Evolutionary conservation across 2,113 vertebrate genomes (phyloP), one percentile per base, ranked within the genome.

Genomic region (Echinops telfairi): DNA sequence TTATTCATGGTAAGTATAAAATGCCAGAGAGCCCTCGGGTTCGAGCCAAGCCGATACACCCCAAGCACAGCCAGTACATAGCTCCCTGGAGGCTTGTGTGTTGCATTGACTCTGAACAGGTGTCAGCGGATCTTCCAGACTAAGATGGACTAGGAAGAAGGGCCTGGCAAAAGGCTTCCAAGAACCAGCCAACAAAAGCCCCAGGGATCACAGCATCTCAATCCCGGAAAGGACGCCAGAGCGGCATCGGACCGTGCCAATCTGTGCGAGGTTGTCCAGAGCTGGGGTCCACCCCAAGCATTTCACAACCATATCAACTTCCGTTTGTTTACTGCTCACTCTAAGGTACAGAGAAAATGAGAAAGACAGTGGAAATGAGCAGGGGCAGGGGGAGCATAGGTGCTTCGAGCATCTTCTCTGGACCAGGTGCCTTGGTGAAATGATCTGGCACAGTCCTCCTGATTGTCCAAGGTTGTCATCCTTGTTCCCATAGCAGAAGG

Each of bases 341-440:
- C 14, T 73, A 85, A 70, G 76, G 47, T 27, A 4, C 57, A 62
- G 84, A 38, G 53, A 38, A 92, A 92, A 85, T 77, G 36, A 93
- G 58, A 85, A 85, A 71, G 53, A 16, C 64, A 84, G 31, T 19
- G 1, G 64, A 36, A 90, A 79, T 40, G 29, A 38, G 57, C 5
- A 19, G 33, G 81, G 31, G 83, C 17, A 62, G 23, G 8, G 60
- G 75, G 36, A 22, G 14, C n/a, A 75, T 15, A 10, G 11, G 1
- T 0, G 3, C 11, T 43, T 64, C 4, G 38, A 19, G 19, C 25
- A 64, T 23, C 70, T 27, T 14, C 5, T 19, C 4, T 36, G 38
- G 17, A 86, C 27, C 43, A 29, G 2, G 15, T 9, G 14, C 23
- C 31, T 76, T 19, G 5, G 15, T n/a, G 4, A 1, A 38, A 23